Percentiles rank a stretch among this genome's conserved stretches.
These are phyloP conservation scores for Erinaceus europaeus DNA, from an alignment of 2,113 vertebrate species.

Conservation along the genomic window DNA sequence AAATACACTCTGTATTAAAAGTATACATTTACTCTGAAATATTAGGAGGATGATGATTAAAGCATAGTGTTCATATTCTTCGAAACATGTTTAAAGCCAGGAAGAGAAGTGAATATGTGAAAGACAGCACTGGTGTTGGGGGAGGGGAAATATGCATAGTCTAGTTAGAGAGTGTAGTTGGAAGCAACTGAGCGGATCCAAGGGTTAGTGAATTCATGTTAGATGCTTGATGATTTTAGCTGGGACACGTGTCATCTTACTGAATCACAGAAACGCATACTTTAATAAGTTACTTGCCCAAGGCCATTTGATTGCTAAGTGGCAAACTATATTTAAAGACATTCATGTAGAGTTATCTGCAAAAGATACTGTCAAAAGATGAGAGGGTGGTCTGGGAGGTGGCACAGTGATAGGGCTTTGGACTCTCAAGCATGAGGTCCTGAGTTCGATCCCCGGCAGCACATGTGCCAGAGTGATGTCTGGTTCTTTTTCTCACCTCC, in stretches of 20 bases:
- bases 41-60: background rate
- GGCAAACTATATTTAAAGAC: background rate
- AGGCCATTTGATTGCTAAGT: background rate
- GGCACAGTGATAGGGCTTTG: too few relatives aligned
- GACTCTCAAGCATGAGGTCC: too few relatives aligned
- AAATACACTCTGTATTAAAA: background rate
- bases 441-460: too few relatives aligned
- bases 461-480: too few relatives aligned
- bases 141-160: background rate
- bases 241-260: background rate
- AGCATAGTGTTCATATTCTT: background rate
- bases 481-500: too few relatives aligned
- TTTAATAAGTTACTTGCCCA: background rate
- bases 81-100: background rate
- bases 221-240: background rate
- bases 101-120: background rate
- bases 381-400: too few relatives aligned
- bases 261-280: background rate
- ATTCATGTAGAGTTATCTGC: background rate
- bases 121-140: background rate
- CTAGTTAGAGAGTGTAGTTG: background rate
- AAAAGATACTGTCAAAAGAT: background rate
- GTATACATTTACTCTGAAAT: background rate
- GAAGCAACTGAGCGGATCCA: background rate
- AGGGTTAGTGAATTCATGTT: background rate